These are phyloP conservation scores for Epizoanthus fatuus DNA, from an alignment of 92 coral and sea anemone species.

Conservation along the genomic window DNA sequence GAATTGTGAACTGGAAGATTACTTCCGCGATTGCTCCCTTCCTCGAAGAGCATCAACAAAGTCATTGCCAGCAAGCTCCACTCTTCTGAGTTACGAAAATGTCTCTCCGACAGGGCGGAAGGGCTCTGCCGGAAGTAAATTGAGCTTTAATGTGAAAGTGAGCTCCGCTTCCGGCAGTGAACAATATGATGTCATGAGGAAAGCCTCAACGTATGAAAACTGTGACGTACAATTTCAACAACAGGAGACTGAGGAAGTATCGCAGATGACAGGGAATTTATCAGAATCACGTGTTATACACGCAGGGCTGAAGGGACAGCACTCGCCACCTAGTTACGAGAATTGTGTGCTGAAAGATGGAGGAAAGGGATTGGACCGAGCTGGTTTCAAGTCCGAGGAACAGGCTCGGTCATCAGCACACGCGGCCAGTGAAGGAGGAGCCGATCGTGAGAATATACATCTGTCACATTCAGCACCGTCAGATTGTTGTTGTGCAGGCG, in stretches of 20 bases:
- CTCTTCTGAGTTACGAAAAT: constrained; percentile 33
- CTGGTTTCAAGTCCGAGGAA: not conserved
- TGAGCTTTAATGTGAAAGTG: constrained; percentile 2
- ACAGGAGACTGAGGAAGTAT: not conserved
- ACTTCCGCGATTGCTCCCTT: not conserved
- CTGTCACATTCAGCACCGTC: constrained; percentile 21
- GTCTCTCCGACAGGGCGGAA: constrained; percentile 22
- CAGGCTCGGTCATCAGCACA: not conserved
- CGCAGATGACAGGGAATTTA: no score
- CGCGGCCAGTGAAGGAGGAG: not conserved
- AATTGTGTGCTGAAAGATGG: no score
- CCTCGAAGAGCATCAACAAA: not conserved
- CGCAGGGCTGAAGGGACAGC: no score
- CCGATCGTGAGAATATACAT: not conserved
- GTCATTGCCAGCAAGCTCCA: not conserved
- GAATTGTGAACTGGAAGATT: constrained; percentile 16
- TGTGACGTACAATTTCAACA: not conserved
- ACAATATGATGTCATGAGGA: constrained; percentile 26
- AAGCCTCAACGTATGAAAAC: not conserved
- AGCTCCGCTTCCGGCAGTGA: constrained; percentile 15
- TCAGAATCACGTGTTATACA: no score
- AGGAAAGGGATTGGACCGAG: no score
- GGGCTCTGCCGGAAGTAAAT: not conserved
- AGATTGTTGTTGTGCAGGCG: not conserved
- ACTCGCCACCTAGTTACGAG: no score